Conservation (phyloP, 2,797 vertebrate species). For the Onychomys leucogaster region DNA sequence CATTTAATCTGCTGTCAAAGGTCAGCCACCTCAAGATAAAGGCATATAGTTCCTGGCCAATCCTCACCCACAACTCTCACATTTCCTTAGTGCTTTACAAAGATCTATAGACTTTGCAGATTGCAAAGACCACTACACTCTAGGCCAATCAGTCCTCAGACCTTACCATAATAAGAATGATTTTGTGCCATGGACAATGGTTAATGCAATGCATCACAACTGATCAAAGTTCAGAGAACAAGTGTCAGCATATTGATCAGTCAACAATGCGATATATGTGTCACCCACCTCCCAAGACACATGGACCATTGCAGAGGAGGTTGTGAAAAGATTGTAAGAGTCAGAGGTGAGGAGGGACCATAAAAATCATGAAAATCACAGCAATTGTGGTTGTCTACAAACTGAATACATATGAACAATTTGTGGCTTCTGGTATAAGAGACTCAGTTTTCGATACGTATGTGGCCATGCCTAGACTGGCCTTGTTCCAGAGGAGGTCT, state of each 20-base stretch:
- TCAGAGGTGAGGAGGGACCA: neutral
- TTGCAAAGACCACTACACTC: neutral
- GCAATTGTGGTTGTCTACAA: neutral
- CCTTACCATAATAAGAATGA: neutral
- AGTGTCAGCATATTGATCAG: neutral
- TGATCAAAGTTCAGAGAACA: neutral
- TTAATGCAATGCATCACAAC: neutral
- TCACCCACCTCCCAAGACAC: neutral
- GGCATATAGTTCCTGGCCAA: neutral
- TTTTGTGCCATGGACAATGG: neutral
- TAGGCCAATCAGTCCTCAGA: neutral
- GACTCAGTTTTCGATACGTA: neutral
- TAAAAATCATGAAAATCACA: neutral
- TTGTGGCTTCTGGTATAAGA: neutral
- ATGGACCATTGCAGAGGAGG: neutral
- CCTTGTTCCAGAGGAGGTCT: neutral
- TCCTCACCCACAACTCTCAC: fast-evolving
- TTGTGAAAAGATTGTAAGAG: neutral
- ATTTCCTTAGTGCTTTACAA: neutral
- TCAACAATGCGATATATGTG: neutral
- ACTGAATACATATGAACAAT: neutral
- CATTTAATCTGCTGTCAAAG: neutral
- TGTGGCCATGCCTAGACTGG: neutral
- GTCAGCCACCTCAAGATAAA: neutral
- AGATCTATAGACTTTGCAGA: neutral